Conservation (phyloP, 2,113 vertebrate species). For the Elgaria multicarinata region DNA sequence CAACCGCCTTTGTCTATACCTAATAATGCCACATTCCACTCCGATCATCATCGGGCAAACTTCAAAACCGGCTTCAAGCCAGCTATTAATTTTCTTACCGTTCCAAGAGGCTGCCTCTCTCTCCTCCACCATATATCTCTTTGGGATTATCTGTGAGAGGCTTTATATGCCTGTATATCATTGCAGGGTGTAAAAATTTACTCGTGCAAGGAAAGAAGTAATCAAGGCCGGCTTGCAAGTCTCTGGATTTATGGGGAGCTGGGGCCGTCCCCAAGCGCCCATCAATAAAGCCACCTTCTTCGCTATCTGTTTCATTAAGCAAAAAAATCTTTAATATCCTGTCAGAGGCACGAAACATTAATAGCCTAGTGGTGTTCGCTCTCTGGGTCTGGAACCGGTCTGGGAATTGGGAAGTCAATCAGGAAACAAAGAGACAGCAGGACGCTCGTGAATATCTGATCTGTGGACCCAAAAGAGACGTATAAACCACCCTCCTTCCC, state of each 20-base stretch:
- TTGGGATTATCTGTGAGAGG: not conserved
- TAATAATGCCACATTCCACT: not conserved
- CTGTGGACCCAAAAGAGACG: too few species aligned
- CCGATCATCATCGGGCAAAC: not conserved
- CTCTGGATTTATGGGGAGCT: not conserved
- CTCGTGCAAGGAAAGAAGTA: not conserved
- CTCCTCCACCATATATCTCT: not conserved
- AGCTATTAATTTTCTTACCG: not conserved
- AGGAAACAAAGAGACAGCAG: not conserved
- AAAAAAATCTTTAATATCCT: constrained; percentile 17
- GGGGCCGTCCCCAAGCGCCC: not conserved
- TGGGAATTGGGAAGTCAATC: not conserved
- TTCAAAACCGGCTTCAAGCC: not conserved
- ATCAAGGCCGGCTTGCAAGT: not conserved
- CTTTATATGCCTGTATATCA: rapidly evolving
- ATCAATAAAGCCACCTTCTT: constrained; percentile 8
- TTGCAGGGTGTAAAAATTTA: not conserved
- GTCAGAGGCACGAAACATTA: not conserved
- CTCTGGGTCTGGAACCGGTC: not conserved
- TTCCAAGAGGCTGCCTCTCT: rapidly evolving
- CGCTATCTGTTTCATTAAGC: constrained; percentile 6
- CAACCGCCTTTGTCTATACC: too few species aligned
- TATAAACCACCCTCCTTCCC: not conserved
- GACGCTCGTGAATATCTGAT: not conserved
- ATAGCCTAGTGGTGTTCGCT: not conserved